A percentile compares a stretch with the other conserved stretches of the same genome.
These are phyloP conservation scores for Drepana arcuata DNA, from an alignment of 1,140 invertebrate genomes.

Conservation along the genomic window DNA sequence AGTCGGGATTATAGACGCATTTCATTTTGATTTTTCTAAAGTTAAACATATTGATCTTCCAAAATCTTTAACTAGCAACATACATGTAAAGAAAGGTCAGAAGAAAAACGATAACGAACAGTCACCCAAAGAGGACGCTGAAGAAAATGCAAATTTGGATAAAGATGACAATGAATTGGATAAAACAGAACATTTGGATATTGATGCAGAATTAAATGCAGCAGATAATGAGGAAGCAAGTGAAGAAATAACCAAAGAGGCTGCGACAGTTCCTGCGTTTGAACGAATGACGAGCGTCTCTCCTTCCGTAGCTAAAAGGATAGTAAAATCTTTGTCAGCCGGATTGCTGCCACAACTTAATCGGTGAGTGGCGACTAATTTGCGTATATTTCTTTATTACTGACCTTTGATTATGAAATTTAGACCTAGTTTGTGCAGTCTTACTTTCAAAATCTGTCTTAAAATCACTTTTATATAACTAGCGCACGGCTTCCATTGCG, in stretches of 20 bases:
- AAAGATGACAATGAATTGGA: conserved; percentile 27
- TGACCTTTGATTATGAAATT: too few relatives aligned
- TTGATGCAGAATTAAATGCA: conserved; percentile 36
- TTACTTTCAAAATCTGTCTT: too few relatives aligned
- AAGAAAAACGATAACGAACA: conserved; percentile 20
- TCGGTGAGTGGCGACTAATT: conserved; percentile 60
- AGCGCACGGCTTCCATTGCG: too few relatives aligned
- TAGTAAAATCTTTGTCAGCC: conserved; percentile 77
- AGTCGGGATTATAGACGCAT: conserved; percentile 88
- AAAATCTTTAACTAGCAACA: conserved; percentile 28
- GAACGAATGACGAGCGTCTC: conserved; percentile 75
- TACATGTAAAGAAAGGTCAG: conserved; percentile 5
- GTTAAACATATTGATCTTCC: conserved; percentile 62
- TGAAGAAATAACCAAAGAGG: conserved; percentile 43
- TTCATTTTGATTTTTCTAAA: conserved; percentile 92
- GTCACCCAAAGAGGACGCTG: not conserved
- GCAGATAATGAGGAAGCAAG: conserved; percentile 39
- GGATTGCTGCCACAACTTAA: conserved; percentile 71
- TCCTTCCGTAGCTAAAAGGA: conserved; percentile 80
- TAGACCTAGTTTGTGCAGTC: too few relatives aligned
- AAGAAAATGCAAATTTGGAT: not conserved
- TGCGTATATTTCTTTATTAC: too few relatives aligned
- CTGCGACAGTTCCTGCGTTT: conserved; percentile 54
- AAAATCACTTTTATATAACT: too few relatives aligned
- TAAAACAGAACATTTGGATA: conserved; percentile 16